phyloP scores from a whole-genome alignment of 2,888 invertebrate species.

The Dorcus hopei region DNA sequence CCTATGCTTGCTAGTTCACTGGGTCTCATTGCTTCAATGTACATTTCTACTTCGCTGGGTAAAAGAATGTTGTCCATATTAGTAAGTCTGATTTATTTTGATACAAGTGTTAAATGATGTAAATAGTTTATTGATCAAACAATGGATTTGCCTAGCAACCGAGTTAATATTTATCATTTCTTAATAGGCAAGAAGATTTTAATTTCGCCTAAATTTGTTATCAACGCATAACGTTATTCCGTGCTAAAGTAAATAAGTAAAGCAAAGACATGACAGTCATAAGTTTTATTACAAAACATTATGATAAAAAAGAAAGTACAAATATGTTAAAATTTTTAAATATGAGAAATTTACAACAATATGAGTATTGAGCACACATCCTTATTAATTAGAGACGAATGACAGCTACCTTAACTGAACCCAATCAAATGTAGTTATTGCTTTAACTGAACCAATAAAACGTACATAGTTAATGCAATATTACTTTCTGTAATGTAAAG shows the following conservation, averaged over 20 bases:
- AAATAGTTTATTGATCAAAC: slow-evolving; percentile 5
- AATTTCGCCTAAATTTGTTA: too few species aligned
- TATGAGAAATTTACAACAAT: slow-evolving; percentile 11
- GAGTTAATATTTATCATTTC: not conserved
- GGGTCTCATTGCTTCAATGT: slow-evolving; percentile 67
- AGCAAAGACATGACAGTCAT: slow-evolving; percentile 1
- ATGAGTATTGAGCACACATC: slow-evolving; percentile 14
- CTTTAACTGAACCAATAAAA: too few species aligned
- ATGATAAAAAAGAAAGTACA: slow-evolving; percentile 9
- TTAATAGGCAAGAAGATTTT: too few species aligned
- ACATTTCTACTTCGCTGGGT: slow-evolving; percentile 73
- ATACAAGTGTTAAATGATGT: slow-evolving; percentile 1
- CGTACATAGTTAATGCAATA: too few species aligned
- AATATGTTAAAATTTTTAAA: slow-evolving; percentile 4
- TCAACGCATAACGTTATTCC: too few species aligned
- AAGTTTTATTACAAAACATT: slow-evolving; percentile 14
- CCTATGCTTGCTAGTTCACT: slow-evolving; percentile 68
- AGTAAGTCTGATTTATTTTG: slow-evolving; percentile 3
- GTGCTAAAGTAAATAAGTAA: not conserved
- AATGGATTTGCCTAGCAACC: slow-evolving; percentile 1
- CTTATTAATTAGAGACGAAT: slow-evolving; percentile 3
- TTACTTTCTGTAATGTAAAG: not conserved
- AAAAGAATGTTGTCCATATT: slow-evolving; percentile 55
- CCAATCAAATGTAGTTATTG: too few species aligned
- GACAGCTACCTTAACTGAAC: not conserved